A percentile compares a stretch with the other conserved stretches of the same genome.
These are phyloP conservation scores for Eidolon helvum DNA, from an alignment of 2,113 vertebrate species.

Conservation along the genomic window DNA sequence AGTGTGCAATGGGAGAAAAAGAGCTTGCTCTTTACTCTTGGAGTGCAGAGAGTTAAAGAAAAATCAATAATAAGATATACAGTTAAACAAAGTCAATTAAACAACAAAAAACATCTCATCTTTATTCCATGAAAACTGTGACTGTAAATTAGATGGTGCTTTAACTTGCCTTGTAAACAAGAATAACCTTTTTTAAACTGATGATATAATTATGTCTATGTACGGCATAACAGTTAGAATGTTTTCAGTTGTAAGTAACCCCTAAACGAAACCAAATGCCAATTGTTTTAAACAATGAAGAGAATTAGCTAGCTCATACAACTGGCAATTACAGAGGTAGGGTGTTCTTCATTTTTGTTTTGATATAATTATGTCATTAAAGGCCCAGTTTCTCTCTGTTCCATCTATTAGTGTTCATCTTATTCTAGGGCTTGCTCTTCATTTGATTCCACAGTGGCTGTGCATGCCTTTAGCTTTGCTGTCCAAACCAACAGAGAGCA, in stretches of 20 bases:
- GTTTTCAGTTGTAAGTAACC: neutral
- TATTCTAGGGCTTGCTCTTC: neutral
- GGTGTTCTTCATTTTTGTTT: neutral
- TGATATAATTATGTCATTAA: neutral
- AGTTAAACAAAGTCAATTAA: constrained; percentile 56
- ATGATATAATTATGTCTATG: neutral
- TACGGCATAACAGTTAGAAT: neutral
- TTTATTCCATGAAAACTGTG: neutral
- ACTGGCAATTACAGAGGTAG: neutral
- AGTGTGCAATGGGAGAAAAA: neutral
- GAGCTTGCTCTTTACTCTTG: neutral
- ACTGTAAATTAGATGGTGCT: neutral
- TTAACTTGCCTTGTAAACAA: neutral
- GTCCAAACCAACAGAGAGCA: neutral
- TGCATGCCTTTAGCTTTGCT: neutral
- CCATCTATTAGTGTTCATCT: neutral
- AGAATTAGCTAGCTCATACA: neutral
- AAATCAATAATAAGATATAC: constrained; percentile 46
- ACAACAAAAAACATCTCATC: neutral
- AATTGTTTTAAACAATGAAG: neutral
- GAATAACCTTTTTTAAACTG: neutral
- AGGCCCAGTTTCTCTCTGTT: neutral
- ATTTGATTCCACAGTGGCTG: neutral
- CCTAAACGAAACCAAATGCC: neutral
- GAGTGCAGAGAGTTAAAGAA: neutral